Base-by-base conservation (phyloP, 2,888 invertebrate genomes). In the Poecilus cupreus region DNA sequence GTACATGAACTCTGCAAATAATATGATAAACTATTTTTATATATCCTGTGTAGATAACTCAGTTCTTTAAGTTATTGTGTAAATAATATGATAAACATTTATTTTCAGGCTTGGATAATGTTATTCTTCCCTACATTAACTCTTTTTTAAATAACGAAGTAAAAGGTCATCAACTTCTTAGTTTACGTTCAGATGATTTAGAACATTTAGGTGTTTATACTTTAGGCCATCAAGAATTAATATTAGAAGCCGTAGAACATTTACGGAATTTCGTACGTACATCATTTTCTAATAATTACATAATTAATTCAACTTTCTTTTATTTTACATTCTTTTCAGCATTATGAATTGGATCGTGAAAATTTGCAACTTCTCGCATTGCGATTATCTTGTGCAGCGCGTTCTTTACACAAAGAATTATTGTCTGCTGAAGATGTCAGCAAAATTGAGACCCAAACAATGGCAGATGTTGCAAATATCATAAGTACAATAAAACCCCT, bases 171-270 rank as follows among this genome's bases (percentile, higher is more conserved):
- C 94, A 95, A 86, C 91, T 98, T 87, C 91, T 98, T 84, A 94
- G 94, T 88, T 92, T 98, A 86, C 93, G 96, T 82, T 94, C 96
- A 72, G 96, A 97, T 88, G 97, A 97, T 89, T 92, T 98, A 83
- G 95, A 96, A 87, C 94, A 95, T 87, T 91, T 98, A 78, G 96
- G 97, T 20, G 94, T 98, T 87, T 91, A 91, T 82, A 94, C 95
- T 87, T 93, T 98, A 83, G 98, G 98, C 8, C 98, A 98, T 88
- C 97, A 98, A 89, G 98, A 98, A 88, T 93, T 97, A 77, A 93
- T 98, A 83, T 91, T 98, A 60, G 97, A 98, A 89, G 97, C 97
- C 72, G 96, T 98, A 11, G 97, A 97, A 86, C 95, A 97, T 85
- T 91, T 98, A 64, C 91, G 96, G 85, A 95, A 96, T 90, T 96